Evolutionary conservation across 2,888 invertebrate species (phyloP).

Genomic region (Eristalinus sepulchralis): DNA sequence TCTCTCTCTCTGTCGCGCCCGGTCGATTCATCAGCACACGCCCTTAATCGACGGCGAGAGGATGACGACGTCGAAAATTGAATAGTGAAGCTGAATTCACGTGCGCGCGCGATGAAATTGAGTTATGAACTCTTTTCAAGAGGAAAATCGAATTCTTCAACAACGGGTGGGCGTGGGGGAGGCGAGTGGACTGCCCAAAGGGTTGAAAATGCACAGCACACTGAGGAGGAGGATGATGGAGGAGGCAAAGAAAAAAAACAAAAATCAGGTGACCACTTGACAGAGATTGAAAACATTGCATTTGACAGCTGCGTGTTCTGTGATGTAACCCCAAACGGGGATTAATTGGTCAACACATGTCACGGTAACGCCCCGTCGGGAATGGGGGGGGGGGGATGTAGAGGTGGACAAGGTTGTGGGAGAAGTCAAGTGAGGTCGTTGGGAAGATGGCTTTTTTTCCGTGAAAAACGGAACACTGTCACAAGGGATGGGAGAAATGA

Average conservation of each 20-base stretch:
- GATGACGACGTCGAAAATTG: constrained; percentile 36
- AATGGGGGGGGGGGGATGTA: too few species aligned
- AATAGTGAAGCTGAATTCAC: constrained; percentile 45
- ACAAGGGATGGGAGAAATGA: not conserved
- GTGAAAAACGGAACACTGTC: not conserved
- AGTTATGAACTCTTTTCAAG: constrained; percentile 47
- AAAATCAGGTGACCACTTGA: constrained; percentile 43
- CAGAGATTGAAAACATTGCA: constrained; percentile 41
- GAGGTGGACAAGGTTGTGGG: not conserved
- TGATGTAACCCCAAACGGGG: not conserved
- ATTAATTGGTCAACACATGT: constrained; percentile 1
- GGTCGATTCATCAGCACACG: constrained; percentile 44
- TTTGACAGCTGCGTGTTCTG: constrained; percentile 44
- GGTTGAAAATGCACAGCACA: not conserved
- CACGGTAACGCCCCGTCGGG: not conserved
- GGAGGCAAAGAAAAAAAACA: not conserved
- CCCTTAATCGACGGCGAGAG: constrained; percentile 13
- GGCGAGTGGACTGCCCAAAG: not conserved
- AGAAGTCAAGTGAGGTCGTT: not conserved
- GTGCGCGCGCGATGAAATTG: constrained; percentile 47
- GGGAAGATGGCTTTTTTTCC: not conserved
- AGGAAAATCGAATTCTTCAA: constrained; percentile 41
- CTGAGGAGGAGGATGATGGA: not conserved
- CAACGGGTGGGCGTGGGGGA: not conserved
- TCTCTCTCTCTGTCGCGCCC: not conserved